Conservation (phyloP, 2,888 invertebrate genomes). For the Phalera bucephala region DNA sequence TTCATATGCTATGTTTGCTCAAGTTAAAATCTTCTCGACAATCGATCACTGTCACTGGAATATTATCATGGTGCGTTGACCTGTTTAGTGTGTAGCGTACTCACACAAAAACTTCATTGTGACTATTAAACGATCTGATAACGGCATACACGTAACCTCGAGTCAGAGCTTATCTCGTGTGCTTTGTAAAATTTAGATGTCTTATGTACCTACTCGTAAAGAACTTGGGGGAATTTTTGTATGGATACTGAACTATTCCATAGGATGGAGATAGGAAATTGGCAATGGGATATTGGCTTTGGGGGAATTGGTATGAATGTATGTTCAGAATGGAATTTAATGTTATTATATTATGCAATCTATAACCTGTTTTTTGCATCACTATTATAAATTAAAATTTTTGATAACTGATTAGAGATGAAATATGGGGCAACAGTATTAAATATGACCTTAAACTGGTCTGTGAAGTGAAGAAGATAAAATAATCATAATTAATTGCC, state of each 20-base stretch:
- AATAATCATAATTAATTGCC: too few relatives aligned
- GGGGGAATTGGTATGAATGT: too few relatives aligned
- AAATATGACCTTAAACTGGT: too few relatives aligned
- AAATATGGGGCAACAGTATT: too few relatives aligned
- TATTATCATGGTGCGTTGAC: constrained; percentile 75
- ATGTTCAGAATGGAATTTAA: too few relatives aligned
- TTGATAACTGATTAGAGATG: too few relatives aligned
- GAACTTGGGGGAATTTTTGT: background rate
- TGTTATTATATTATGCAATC: too few relatives aligned
- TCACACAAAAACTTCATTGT: constrained; percentile 51
- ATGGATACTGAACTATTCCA: background rate
- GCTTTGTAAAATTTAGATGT: constrained; percentile 52
- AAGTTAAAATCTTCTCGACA: constrained; percentile 67
- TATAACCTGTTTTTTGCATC: too few relatives aligned
- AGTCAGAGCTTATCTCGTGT: constrained; percentile 61
- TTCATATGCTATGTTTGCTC: constrained; percentile 62
- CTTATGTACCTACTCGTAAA: constrained; percentile 2
- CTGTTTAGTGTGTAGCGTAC: constrained; percentile 57
- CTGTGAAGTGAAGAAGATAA: too few relatives aligned
- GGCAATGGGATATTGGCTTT: background rate
- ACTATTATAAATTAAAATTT: too few relatives aligned
- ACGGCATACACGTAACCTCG: constrained; percentile 44
- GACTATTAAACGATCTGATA: constrained; percentile 56
- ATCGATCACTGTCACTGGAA: constrained; percentile 76
- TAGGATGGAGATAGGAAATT: background rate